Conservation (phyloP, 2,113 vertebrate species). For the Glaucidium brasilianum region DNA sequence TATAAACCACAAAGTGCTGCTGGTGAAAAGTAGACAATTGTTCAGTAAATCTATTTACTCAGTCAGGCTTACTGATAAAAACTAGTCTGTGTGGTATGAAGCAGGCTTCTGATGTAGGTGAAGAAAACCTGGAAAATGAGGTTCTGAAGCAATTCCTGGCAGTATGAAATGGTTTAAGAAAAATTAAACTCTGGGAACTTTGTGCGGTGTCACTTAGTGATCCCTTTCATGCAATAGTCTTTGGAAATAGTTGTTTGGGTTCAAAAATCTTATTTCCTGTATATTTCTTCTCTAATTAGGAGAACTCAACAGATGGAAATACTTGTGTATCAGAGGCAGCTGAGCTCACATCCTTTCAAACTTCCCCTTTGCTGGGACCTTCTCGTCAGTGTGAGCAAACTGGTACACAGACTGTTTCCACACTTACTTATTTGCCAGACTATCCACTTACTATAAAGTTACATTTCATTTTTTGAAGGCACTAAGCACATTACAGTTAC, state of each 20-base stretch:
- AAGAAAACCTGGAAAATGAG: neutral
- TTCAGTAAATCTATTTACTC: neutral
- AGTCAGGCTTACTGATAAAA: neutral
- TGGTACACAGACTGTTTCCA: neutral
- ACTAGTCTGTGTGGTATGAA: neutral
- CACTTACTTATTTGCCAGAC: neutral
- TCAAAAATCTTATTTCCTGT: neutral
- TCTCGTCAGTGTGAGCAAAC: neutral
- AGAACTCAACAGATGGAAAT: neutral
- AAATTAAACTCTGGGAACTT: neutral
- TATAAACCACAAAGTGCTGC: neutral
- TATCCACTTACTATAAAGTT: neutral
- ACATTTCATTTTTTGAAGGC: slow-evolving; percentile 7
- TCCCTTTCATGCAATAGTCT: neutral
- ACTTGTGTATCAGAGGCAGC: neutral
- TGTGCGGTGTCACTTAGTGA: neutral
- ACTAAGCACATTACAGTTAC: neutral
- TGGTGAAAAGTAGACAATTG: neutral
- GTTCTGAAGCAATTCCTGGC: neutral
- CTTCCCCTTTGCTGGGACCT: neutral
- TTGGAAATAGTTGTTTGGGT: neutral
- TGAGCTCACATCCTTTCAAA: slow-evolving; percentile 41
- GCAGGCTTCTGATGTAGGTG: neutral
- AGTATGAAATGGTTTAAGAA: neutral
- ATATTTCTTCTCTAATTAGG: neutral